Evolutionary conservation across 2,888 invertebrate species (phyloP).

Genomic region (Cybosia mesomella): DNA sequence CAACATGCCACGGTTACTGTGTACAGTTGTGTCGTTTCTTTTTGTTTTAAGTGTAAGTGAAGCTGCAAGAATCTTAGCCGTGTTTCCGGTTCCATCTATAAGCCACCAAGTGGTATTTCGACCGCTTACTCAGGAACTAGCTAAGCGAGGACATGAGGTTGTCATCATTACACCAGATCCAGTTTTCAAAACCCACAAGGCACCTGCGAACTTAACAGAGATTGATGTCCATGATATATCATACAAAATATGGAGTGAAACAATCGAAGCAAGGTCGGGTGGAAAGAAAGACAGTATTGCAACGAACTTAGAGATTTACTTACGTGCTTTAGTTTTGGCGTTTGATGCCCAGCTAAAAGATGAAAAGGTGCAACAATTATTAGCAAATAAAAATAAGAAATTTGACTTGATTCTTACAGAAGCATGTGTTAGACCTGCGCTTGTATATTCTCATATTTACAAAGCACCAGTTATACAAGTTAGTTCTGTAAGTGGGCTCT

Average conservation of each 20-base stretch:
- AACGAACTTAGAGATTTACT: conserved; percentile 23
- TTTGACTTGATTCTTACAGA: conserved; percentile 56
- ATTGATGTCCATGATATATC: conserved; percentile 65
- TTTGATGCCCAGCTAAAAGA: conserved; percentile 35
- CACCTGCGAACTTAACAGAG: conserved; percentile 67
- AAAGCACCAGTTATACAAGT: conserved; percentile 58
- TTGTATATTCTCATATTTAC: conserved; percentile 48
- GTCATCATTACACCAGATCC: conserved; percentile 71
- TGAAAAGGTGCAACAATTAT: conserved; percentile 40
- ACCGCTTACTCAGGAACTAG: conserved; percentile 67
- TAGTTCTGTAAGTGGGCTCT: conserved; percentile 54
- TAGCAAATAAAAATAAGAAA: conserved; percentile 31
- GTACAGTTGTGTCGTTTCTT: background rate
- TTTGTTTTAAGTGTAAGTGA: conserved; percentile 10
- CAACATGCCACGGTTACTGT: background rate
- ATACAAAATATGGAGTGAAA: conserved; percentile 45
- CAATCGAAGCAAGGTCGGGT: conserved; percentile 22
- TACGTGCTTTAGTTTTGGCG: conserved; percentile 10
- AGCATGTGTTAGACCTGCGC: conserved; percentile 40
- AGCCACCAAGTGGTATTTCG: conserved; percentile 76
- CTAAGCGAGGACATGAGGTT: conserved; percentile 72
- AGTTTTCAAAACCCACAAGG: conserved; percentile 48
- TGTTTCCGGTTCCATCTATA: conserved; percentile 67
- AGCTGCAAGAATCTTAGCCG: conserved; percentile 66
- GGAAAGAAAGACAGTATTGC: conserved; percentile 32